Evolutionary conservation across 2,797 vertebrate genomes (phyloP), one percentile per base, ranked within the genome.

Genomic region (Pogoniulus pusillus): DNA sequence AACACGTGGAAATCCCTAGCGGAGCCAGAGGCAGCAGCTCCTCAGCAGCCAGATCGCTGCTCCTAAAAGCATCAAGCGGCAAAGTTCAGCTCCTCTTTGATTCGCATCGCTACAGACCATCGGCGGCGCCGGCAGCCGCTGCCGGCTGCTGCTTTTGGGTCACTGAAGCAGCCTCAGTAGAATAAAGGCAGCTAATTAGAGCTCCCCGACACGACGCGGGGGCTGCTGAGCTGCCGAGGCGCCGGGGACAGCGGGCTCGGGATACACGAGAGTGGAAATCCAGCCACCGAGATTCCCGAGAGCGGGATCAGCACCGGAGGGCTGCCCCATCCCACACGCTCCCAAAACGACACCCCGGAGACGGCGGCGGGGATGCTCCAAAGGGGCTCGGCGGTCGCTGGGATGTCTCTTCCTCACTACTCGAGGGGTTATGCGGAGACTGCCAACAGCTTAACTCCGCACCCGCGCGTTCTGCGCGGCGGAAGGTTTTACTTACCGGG

Each of bases 31-130:
- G 9, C 39, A 47, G 22, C 0, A 2, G 11, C 19, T 58, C 53
- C 59, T 16, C 32, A 24, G 16, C 23, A 35, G 26, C 43, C 60
- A 7, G 0, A 10, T 54, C 37, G 6, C 17, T 9, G 6, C 57
- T 55, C 65, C 2, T 0, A 6, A 62, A 15, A 4, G 4, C 35
- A 1, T 13, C 63, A 6, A 1, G 3, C 82, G 0, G 32, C 9
- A 5, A 41, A 29, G 29, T 8, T 26, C 0, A 0, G 16, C 35
- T 68, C 14, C 34, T 29, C 53, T 29, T 16, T 2, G 64, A 11
- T 1, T 11, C 3, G 15, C 15, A 0, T 1, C 0, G 7, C 8
- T 8, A 45, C 26, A 13, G 35, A 65, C 17, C n/a, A 0, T 4
- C 22, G 29, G 2, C 1, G 1, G 4, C 1, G 0, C 23, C 3